Percentiles rank a stretch among this genome's conserved stretches.
These are phyloP conservation scores for Lepisosteus oculatus DNA, from an alignment of 2,113 vertebrate species.

Conservation along the genomic window DNA sequence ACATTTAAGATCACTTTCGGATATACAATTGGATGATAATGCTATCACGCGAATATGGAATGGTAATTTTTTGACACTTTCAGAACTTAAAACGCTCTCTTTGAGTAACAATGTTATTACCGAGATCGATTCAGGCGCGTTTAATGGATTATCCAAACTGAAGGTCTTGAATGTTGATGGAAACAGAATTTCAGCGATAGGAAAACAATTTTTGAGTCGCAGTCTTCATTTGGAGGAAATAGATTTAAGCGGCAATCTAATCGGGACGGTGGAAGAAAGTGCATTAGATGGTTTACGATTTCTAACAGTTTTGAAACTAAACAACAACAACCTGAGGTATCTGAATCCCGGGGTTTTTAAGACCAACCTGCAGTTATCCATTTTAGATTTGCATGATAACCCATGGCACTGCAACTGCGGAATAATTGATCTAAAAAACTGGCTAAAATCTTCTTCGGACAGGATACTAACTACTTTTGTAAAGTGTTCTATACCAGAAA, in stretches of 20 bases:
- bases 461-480: slow-evolving; percentile 13
- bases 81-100: neutral
- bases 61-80: neutral
- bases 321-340: slow-evolving; percentile 20
- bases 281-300: slow-evolving; percentile 17
- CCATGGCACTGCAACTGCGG: slow-evolving; percentile 25
- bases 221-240: slow-evolving; percentile 7
- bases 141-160: slow-evolving; percentile 9
- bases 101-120: slow-evolving; percentile 22
- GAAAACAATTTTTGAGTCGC: neutral
- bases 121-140: slow-evolving; percentile 11
- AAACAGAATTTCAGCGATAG: slow-evolving; percentile 13
- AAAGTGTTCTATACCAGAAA: slow-evolving; percentile 31
- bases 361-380: slow-evolving; percentile 14
- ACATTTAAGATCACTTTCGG: neutral
- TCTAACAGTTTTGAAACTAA: slow-evolving; percentile 19
- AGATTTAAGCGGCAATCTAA: slow-evolving; percentile 14
- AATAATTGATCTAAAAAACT: slow-evolving; percentile 18
- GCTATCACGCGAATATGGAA: neutral
- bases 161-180: slow-evolving; percentile 5
- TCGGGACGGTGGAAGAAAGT: slow-evolving; percentile 9
- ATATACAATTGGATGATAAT: neutral
- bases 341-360: slow-evolving; percentile 18
- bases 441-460: slow-evolving; percentile 18
- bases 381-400: slow-evolving; percentile 14